Evolutionary conservation across 2,797 vertebrate species (phyloP), one percentile per base, ranked within the genome.

Genomic region (Chanos chanos): DNA sequence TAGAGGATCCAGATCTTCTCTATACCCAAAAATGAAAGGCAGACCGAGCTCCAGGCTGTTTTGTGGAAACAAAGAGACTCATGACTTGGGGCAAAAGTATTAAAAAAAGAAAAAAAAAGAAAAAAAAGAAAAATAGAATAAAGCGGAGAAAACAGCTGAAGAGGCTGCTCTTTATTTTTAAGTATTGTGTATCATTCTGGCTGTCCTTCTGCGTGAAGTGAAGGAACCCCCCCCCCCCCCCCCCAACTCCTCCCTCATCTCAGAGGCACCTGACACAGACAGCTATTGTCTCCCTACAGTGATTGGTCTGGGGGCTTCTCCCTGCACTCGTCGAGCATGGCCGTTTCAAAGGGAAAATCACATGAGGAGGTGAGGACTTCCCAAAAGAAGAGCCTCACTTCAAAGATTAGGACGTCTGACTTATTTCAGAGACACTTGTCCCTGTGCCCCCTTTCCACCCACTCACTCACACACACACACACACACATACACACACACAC

Each of bases 201-300:
- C n/a, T n/a, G n/a, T n/a, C n/a, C n/a, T n/a, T n/a, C n/a, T n/a
- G n/a, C n/a, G n/a, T n/a, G n/a, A n/a, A n/a, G n/a, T n/a, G n/a
- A n/a, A n/a, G n/a, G n/a, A n/a, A n/a, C n/a, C n/a, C n/a, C n/a
- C n/a, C n/a, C n/a, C n/a, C 9, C 70, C 76, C 78, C 61, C 67
- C 37, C 73, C 75, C 68, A 19, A 53, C 66, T 70, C 65, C 66
- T 53, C 54, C 74, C 71, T 70, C 73, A 49, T 68, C 55, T 48
- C 64, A 64, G 72, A 83, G 75, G 72, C 75, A 77, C 56, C 50
- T 72, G 61, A 87, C 83, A 89, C 87, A 89, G 83, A 72, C 52
- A 25, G 53, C 73, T 73, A 86, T 85, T 89, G 85, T 89, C 54
- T n/a, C 60, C 62, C 54, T 0, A 1, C 48, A 55, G 31, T 81